Evolutionary conservation across 2,888 invertebrate genomes (phyloP).

Genomic region (Cenopis cana): DNA sequence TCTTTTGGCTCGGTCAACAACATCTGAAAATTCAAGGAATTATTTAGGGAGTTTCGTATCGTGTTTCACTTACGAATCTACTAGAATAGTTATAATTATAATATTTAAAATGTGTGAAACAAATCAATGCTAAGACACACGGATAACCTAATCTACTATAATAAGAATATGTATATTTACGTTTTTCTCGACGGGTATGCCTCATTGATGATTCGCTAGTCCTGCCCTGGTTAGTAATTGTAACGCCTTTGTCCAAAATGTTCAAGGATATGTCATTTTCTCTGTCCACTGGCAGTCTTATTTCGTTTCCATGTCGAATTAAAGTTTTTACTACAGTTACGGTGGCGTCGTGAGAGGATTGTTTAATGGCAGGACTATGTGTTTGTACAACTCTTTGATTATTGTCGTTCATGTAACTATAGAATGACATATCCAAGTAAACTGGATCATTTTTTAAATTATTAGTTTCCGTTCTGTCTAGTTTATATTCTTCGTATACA

Average conservation of each 20-base stretch:
- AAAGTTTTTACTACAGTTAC: constrained; percentile 57
- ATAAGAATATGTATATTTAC: constrained; percentile 11
- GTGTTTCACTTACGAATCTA: too few species aligned
- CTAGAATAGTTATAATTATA: too few species aligned
- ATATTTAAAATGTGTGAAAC: too few species aligned
- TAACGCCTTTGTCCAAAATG: constrained; percentile 49
- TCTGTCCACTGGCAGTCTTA: constrained; percentile 62
- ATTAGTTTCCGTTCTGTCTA: background rate
- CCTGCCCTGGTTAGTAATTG: background rate
- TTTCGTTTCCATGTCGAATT: constrained; percentile 55
- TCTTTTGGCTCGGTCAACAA: constrained; percentile 6
- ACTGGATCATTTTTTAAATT: constrained; percentile 32
- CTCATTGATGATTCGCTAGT: background rate
- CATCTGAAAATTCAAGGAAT: constrained; percentile 13
- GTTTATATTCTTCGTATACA: background rate
- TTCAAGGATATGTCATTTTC: constrained; percentile 60
- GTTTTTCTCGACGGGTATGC: background rate
- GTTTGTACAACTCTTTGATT: constrained; percentile 61
- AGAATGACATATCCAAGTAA: constrained; percentile 62
- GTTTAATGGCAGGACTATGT: constrained; percentile 52
- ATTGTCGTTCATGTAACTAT: constrained; percentile 58
- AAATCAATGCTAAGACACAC: too few species aligned
- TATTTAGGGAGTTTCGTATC: background rate
- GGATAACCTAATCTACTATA: background rate
- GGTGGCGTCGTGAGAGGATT: constrained; percentile 52